Base-by-base conservation (phyloP, 2,888 invertebrate genomes). In the Pimpla rufipes region DNA sequence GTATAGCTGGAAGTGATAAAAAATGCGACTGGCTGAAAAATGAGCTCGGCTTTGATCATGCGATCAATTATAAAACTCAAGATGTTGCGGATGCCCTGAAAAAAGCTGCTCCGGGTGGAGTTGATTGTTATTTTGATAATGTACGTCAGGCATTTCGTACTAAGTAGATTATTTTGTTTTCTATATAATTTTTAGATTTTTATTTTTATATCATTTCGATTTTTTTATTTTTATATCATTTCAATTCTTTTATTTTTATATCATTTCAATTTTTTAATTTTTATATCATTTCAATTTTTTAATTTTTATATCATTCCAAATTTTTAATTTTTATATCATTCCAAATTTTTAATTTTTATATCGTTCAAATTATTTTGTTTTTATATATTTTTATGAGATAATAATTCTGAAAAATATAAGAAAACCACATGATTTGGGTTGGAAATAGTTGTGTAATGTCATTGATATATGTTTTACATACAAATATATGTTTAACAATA, bases 121-220 rank as follows among this genome's bases (percentile, higher is more conserved):
- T 97, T 0, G 96, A 97, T 90, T 96, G 96, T 89, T 97, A 96
- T 89, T 97, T 97, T 90, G 97, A 97, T 90, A 97, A 97, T 92
- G 97, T 97, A 93, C 92, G 95, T 57, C 3, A n/a, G 47, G 13
- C 13, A 11, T 47, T n/a, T 13, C n/a, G n/a, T n/a, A 5, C n/a
- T 5, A 47, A n/a, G 5, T n/a, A 3, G 5, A n/a, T n/a, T n/a
- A 47, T 47, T 47, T n/a, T 47, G n/a, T n/a, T n/a, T 5, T 47
- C 52, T 35, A 50, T 21, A 55, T 55, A 29, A 16, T n/a, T n/a
- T n/a, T n/a, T n/a, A n/a, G n/a, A n/a, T n/a, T n/a, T n/a, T n/a
- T n/a, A n/a, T n/a, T n/a, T n/a, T n/a, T n/a, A n/a, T n/a, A n/a
- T n/a, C n/a, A n/a, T n/a, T n/a, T n/a, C n/a, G n/a, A n/a, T n/a